Conservation (phyloP, 2,797 vertebrate genomes). For the Oreonectes daqikongensis region DNA sequence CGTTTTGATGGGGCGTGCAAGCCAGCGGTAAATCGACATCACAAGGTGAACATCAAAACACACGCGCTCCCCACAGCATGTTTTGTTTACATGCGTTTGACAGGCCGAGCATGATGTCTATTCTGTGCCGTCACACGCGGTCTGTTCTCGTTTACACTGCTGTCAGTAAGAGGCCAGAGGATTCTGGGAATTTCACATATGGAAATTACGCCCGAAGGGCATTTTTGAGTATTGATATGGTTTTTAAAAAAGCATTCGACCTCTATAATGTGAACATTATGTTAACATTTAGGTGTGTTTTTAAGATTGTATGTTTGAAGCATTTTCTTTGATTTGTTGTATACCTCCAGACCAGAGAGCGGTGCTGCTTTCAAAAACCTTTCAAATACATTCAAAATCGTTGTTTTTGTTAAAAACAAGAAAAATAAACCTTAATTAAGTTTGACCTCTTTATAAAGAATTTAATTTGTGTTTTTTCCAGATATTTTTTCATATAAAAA, state of each 20-base stretch:
- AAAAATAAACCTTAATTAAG: no score
- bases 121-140: conserved; percentile 29
- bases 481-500: no score
- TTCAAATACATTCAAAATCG: no score
- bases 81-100: conserved; percentile 42
- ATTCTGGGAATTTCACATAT: conserved; percentile 14
- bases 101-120: conserved; percentile 29
- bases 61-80: conserved; percentile 15
- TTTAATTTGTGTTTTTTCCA: no score
- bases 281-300: neutral
- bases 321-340: neutral
- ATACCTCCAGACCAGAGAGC: neutral
- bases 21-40: conserved; percentile 43
- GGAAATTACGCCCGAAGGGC: neutral
- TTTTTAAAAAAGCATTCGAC: conserved; percentile 6
- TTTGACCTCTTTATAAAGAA: no score
- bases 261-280: neutral
- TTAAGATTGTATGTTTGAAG: neutral
- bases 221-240: neutral
- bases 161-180: conserved; percentile 11
- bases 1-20: conserved; percentile 37
- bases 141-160: conserved; percentile 37
- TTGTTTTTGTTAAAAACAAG: no score
- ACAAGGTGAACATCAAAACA: conserved; percentile 46
- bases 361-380: no score